These are phyloP conservation scores for Drosophila siamana DNA, from an alignment of 2,888 invertebrate species.

Conservation along the genomic window DNA sequence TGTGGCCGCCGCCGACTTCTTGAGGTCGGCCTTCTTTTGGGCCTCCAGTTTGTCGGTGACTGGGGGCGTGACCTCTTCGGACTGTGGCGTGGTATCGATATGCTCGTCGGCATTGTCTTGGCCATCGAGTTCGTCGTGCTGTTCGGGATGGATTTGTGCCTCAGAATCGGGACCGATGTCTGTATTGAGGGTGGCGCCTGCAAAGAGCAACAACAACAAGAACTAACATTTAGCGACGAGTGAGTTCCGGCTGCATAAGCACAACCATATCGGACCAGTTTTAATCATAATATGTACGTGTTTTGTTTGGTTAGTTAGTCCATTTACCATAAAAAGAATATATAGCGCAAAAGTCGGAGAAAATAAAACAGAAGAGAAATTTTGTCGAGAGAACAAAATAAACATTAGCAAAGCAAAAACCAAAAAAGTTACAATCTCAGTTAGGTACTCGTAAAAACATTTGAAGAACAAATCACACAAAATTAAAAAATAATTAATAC, in stretches of 20 bases:
- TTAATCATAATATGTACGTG: constrained; percentile 31
- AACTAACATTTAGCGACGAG: constrained; percentile 85
- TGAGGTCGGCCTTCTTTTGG: constrained; percentile 84
- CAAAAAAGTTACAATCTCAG: constrained; percentile 28
- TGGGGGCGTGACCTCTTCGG: constrained; percentile 84
- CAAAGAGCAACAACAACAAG: constrained; percentile 88
- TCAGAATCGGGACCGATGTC: constrained; percentile 88
- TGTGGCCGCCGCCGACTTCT: constrained; percentile 76
- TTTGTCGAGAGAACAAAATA: constrained; percentile 17
- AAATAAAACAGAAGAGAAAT: constrained; percentile 11
- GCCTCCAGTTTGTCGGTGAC: constrained; percentile 85
- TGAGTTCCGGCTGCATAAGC: constrained; percentile 44
- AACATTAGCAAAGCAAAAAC: constrained; percentile 26
- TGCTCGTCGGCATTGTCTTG: constrained; percentile 84
- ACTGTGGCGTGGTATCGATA: constrained; percentile 84
- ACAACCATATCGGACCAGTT: constrained; percentile 38
- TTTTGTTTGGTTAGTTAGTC: constrained; percentile 60
- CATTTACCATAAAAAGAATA: constrained; percentile 54
- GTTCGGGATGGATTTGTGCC: constrained; percentile 88
- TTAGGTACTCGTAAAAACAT: not conserved
- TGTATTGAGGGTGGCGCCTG: constrained; percentile 88
- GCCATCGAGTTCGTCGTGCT: constrained; percentile 86
- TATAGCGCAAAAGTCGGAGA: constrained; percentile 27
- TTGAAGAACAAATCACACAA: constrained; percentile 19
- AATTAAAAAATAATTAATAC: constrained; percentile 13